A percentile compares a stretch with the other conserved stretches of the same genome.
Evolutionary conservation across 2,797 vertebrate genomes (phyloP).

Genomic region (Mormyrus proboscirostris): DNA sequence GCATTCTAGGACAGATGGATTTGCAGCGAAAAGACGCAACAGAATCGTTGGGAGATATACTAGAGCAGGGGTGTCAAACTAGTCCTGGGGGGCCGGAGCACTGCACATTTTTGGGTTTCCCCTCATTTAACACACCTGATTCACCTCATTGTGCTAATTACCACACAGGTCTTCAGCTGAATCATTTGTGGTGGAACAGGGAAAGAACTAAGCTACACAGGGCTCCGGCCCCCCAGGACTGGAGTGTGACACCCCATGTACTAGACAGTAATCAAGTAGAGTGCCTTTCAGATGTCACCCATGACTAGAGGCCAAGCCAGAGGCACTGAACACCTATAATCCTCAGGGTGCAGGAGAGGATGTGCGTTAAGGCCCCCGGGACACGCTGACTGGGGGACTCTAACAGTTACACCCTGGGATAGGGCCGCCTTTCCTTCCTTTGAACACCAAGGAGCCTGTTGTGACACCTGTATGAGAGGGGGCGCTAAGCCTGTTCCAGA

Average conservation of each 20-base stretch:
- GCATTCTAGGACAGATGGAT: slow-evolving; percentile 16
- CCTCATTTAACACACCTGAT: not conserved
- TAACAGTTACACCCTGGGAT: not conserved
- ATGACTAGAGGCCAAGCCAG: slow-evolving; percentile 38
- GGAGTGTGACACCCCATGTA: not conserved
- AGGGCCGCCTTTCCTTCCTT: not conserved
- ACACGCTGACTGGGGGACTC: not conserved
- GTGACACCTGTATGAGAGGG: not conserved
- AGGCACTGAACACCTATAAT: slow-evolving; percentile 11
- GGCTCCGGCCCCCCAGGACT: not conserved
- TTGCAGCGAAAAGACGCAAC: slow-evolving; percentile 6
- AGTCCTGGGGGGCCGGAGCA: not conserved
- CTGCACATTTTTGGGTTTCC: not conserved
- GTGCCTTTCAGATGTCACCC: slow-evolving; percentile 19
- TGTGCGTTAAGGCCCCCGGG: not conserved
- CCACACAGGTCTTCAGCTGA: not conserved
- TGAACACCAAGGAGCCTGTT: not conserved
- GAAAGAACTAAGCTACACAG: not conserved
- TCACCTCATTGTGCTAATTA: not conserved
- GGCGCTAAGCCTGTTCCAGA: not conserved
- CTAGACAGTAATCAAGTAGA: slow-evolving; percentile 40
- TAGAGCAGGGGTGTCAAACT: not conserved
- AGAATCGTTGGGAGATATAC: not conserved
- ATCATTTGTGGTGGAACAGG: not conserved
- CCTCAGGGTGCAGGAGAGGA: not conserved